Conservation (phyloP, 2,888 invertebrate species). For the Hypena proboscidalis region DNA sequence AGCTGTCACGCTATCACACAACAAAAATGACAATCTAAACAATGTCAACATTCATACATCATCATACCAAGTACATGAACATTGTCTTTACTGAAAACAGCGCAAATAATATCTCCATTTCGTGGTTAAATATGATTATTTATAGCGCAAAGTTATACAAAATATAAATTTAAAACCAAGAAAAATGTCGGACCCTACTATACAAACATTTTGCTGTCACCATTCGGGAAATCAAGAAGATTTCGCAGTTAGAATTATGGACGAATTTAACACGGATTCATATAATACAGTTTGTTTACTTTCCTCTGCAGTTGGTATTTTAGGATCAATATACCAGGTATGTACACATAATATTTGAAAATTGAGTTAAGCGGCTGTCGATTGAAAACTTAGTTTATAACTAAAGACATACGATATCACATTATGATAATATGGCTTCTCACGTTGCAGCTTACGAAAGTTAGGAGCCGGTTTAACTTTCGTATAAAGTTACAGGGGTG, state of each 20-base stretch:
- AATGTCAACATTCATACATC: too few relatives aligned
- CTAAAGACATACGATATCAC: slow-evolving; percentile 6
- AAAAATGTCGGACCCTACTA: slow-evolving; percentile 90
- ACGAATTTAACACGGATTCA: slow-evolving; percentile 89
- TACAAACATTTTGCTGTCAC: slow-evolving; percentile 93
- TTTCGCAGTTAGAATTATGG: slow-evolving; percentile 87
- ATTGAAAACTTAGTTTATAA: not conserved
- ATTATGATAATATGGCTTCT: slow-evolving; percentile 26
- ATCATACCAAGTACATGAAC: too few relatives aligned
- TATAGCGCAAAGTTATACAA: too few relatives aligned
- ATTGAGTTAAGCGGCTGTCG: too few relatives aligned
- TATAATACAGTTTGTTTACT: slow-evolving; percentile 91
- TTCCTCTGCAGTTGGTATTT: slow-evolving; percentile 90
- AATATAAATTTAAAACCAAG: too few relatives aligned
- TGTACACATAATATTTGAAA: not conserved
- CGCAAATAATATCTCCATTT: too few relatives aligned
- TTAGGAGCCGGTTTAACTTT: slow-evolving; percentile 1
- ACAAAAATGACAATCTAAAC: too few relatives aligned
- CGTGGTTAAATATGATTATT: too few relatives aligned
- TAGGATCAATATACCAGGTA: slow-evolving; percentile 92
- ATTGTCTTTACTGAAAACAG: too few relatives aligned
- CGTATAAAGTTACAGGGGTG: slow-evolving; percentile 1
- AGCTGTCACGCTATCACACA: too few relatives aligned
- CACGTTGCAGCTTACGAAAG: slow-evolving; percentile 18
- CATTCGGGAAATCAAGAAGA: slow-evolving; percentile 87